phyloP scores from a whole-genome alignment of 2,113 vertebrate species.

The Gopherus flavomarginatus region DNA sequence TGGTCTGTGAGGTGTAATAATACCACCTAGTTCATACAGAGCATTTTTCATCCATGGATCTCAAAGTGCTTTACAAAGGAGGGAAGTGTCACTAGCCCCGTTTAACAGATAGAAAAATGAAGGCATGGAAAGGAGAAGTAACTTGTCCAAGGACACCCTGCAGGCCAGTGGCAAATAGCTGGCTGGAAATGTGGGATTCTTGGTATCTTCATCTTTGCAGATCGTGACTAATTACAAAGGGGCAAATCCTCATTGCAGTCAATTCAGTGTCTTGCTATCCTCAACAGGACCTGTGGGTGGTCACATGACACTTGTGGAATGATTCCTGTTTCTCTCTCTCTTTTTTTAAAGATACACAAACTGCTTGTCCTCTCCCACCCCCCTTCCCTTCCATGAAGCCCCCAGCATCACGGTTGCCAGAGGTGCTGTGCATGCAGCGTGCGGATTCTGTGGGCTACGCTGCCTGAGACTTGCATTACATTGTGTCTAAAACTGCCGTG shows the following conservation, averaged over 20 bases:
- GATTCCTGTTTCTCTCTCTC: no score
- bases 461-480: background rate
- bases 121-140: no score
- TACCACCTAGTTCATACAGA: background rate
- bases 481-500: background rate
- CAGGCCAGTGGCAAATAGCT: no score
- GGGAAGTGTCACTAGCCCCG: no score
- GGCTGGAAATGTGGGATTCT: no score
- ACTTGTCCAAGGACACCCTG: no score
- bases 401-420: background rate
- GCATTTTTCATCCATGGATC: no score
- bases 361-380: rapidly evolving
- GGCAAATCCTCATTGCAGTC: rapidly evolving
- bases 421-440: background rate
- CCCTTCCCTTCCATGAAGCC: background rate
- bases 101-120: no score
- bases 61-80: no score
- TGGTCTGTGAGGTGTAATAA: background rate
- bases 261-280: background rate
- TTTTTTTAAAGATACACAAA: background rate
- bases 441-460: background rate
- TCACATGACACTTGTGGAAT: rapidly evolving
- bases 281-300: rapidly evolving
- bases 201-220: background rate
- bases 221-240: background rate